phyloP scores from a whole-genome alignment of 2,888 invertebrate species.

The Heliconius ethilla region DNA sequence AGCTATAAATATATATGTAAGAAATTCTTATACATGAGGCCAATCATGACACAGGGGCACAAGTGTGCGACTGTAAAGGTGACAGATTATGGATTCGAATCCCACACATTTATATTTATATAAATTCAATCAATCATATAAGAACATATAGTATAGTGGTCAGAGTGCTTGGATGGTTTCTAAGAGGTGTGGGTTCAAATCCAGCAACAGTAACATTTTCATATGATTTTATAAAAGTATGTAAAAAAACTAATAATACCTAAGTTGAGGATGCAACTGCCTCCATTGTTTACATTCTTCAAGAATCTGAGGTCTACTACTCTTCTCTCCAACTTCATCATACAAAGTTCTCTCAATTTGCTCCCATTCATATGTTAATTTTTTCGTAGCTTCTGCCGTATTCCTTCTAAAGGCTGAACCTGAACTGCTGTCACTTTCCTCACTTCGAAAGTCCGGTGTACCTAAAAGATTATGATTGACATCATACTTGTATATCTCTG shows the following conservation, averaged over 20 bases:
- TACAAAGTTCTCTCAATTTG: constrained; percentile 82
- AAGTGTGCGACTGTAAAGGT: too few species aligned
- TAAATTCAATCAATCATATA: too few species aligned
- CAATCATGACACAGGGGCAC: too few species aligned
- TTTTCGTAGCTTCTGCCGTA: constrained; percentile 78
- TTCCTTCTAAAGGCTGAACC: constrained; percentile 76
- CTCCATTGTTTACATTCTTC: constrained; percentile 84
- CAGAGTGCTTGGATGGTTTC: too few species aligned
- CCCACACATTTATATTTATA: too few species aligned
- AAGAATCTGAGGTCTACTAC: constrained; percentile 72
- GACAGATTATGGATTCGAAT: too few species aligned
- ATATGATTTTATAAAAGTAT: not conserved
- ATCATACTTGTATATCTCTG: not conserved
- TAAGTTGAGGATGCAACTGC: constrained; percentile 81
- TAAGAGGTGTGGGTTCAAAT: too few species aligned
- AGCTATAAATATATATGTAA: too few species aligned
- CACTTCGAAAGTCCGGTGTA: constrained; percentile 75
- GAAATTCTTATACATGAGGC: too few species aligned
- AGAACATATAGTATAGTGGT: too few species aligned
- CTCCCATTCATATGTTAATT: constrained; percentile 79
- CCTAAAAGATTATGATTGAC: constrained; percentile 51
- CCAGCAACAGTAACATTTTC: too few species aligned
- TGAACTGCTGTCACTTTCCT: constrained; percentile 78
- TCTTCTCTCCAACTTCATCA: constrained; percentile 78
- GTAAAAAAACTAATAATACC: constrained; percentile 57